Base-by-base conservation (phyloP, 2,888 invertebrate species). In the Andrena haemorrhoa region DNA sequence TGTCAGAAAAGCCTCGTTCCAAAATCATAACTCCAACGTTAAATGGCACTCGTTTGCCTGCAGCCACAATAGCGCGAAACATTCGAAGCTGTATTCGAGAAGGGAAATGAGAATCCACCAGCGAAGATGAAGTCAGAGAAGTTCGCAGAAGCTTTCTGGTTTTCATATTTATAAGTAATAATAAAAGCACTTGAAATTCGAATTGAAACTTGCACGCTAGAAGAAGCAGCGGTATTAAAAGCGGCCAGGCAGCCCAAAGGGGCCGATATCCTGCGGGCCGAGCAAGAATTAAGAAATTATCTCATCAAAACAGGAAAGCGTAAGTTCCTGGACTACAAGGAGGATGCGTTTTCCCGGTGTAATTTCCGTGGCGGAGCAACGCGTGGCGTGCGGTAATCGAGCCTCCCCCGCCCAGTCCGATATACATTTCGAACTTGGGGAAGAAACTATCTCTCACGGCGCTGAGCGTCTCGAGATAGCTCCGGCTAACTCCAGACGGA, bases 361-460 rank as follows among this genome's bases (percentile, higher is more conserved):
- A 82, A 75, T 75, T 81, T 81, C 81, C 75, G 71, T 26, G 63
- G 56, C n/a, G 23, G 49, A 51, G 65, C 51, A 61, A 64, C 64
- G 56, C 56, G 56, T n/a, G 64, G 35, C 66, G 60, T 31, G 29
- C 23, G 60, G 58, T 66, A 85, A 75, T 73, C 69, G 70, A 53
- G 73, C 58, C 23, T 33, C 20, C 35, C 12, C 66, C 31, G 41
- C 41, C 64, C 51, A 31, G 53, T 47, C 31, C 66, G 75, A 70
- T 65, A 69, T 53, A 29, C 56, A 65, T 76, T 41, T 79, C 71
- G 23, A 79, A 79, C 71, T 79, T 53, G 4, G 68, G 49, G 68
- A 75, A 79, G 53, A 53, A 74, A 69, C 69, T 64, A 64, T 76
- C 26, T 47, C 31, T 20, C 63, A 23, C 23, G 4, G 56, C 10